phyloP scores from a whole-genome alignment of 2,113 vertebrate species.

The Thermophis baileyi region DNA sequence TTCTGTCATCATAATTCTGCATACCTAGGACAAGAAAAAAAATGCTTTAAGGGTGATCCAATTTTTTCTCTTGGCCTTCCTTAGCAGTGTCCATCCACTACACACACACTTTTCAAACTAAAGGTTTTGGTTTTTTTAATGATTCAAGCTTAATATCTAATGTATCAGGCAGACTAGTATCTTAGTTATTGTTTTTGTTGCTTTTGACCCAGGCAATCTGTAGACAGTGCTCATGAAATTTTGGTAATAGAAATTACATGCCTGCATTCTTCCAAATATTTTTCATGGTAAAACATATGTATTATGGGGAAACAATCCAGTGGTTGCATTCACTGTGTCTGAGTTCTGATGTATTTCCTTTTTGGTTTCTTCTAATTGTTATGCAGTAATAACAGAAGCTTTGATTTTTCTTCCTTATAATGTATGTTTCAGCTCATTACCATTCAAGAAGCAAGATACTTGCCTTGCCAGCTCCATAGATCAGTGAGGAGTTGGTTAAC shows the following conservation, averaged over 20 bases:
- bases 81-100: not conserved
- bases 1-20: not conserved
- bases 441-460: conserved; percentile 17
- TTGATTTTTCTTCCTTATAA: not conserved
- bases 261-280: not conserved
- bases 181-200: not conserved
- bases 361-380: not conserved
- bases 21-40: not conserved
- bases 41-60: not conserved
- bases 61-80: not conserved
- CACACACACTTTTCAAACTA: not conserved
- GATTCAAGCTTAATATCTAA: not conserved
- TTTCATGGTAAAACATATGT: not conserved
- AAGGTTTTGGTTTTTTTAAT: not conserved
- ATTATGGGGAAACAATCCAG: not conserved
- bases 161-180: not conserved
- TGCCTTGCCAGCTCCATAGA: conserved; percentile 24
- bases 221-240: not conserved
- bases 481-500: conserved; percentile 39
- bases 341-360: not conserved
- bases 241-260: not conserved
- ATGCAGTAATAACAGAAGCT: not conserved
- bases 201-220: not conserved
- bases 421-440: conserved; percentile 38
- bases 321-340: not conserved